Conservation (phyloP, 1,140 invertebrate genomes). For the Carcinoscorpius rotundicauda region DNA sequence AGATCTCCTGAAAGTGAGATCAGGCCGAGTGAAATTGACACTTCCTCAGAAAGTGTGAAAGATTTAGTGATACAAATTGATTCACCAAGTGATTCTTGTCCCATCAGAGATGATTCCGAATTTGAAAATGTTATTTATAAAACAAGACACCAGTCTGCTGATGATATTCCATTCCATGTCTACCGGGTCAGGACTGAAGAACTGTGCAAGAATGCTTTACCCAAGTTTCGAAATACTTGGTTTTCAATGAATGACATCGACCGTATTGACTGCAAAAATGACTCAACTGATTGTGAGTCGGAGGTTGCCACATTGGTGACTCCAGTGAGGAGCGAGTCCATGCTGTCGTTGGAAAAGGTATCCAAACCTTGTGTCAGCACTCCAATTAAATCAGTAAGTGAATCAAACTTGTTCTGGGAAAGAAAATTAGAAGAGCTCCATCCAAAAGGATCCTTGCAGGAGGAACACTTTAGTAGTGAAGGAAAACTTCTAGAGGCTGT, state of each 20-base stretch:
- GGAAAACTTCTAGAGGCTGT: too few relatives aligned
- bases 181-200: neutral
- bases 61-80: too few relatives aligned
- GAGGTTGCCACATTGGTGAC: constrained; percentile 23
- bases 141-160: neutral
- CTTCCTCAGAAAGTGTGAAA: too few relatives aligned
- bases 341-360: constrained; percentile 21
- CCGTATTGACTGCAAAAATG: neutral
- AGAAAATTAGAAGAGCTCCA: too few relatives aligned
- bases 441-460: too few relatives aligned
- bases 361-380: too few relatives aligned
- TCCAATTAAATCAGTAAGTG: too few relatives aligned
- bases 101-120: too few relatives aligned
- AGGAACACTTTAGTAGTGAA: too few relatives aligned
- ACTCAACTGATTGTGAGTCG: neutral
- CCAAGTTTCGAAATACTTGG: neutral
- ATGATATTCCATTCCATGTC: neutral
- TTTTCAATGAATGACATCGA: constrained; percentile 1
- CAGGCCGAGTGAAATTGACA: neutral
- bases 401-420: too few relatives aligned
- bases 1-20: neutral
- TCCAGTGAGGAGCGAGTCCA: constrained; percentile 27
- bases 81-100: too few relatives aligned
- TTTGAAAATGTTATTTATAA: too few relatives aligned
- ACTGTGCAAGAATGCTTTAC: neutral